A percentile compares a stretch with the other conserved stretches of the same genome.
Evolutionary conservation across 1,140 invertebrate genomes (phyloP).

Genomic region (Cotesia glomerata): DNA sequence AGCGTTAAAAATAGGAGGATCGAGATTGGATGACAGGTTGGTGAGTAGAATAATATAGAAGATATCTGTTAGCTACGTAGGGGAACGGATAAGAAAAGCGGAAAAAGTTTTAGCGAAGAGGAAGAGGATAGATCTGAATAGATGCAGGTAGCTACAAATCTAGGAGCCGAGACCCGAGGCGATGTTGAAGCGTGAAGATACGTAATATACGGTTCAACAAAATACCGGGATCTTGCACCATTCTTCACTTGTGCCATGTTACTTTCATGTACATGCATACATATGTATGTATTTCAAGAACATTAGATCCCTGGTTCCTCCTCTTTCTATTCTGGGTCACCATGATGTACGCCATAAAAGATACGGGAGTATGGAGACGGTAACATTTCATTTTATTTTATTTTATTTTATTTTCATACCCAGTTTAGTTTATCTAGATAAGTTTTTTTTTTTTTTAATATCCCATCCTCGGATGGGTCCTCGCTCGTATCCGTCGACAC

Average conservation of each 20-base stretch:
- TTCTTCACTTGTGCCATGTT: background rate
- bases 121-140: background rate
- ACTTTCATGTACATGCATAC: background rate
- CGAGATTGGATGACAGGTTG: too few species aligned
- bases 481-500: conserved; percentile 11
- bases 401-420: background rate
- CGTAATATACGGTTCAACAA: conserved; percentile 29
- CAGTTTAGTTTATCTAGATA: background rate
- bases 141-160: conserved; percentile 55
- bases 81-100: background rate
- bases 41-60: background rate
- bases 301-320: conserved; percentile 13
- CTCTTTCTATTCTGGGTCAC: background rate
- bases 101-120: background rate
- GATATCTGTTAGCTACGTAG: background rate
- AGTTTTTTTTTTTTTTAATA: background rate
- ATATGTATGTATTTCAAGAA: conserved; percentile 12
- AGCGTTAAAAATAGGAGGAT: too few species aligned
- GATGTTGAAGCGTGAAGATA: conserved; percentile 48
- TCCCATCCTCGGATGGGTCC: background rate
- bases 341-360: background rate
- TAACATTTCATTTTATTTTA: background rate
- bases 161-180: conserved; percentile 48
- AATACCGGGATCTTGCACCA: conserved; percentile 7
- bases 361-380: background rate